Evolutionary conservation across 2,113 vertebrate genomes (phyloP), one percentile per base, ranked within the genome.

Genomic region (Pantherophis guttatus): DNA sequence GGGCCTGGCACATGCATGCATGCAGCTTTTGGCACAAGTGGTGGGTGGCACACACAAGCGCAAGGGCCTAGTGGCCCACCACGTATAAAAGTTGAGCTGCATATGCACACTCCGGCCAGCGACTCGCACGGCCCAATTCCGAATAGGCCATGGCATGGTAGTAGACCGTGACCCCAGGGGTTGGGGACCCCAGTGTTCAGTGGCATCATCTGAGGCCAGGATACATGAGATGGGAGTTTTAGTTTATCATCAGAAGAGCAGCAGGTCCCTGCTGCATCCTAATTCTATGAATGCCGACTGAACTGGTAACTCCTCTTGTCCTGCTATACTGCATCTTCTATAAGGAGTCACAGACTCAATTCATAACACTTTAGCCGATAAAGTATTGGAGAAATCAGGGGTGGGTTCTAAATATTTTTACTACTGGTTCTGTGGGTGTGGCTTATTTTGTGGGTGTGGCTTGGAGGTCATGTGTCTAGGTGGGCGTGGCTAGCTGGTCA

Each of bases 41-140:
- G 62, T 3, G 1, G 26, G 3, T 1, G 1, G 62, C 62, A 24
- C 3, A 1, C 3, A 9, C 59, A 26, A 58, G 6, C 1, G 0
- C 1, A 3, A 62, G 8, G 29, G 59, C 59, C 59, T 2, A 5
- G 3, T 26, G 1, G 59, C 59, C 59, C 1, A 5, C 26, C 62
- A 0, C 62, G n/a, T 29, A 13, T 0, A 5, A 29, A 65, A n/a
- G 26, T 65, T 65, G 62, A n/a, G 62, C 62, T 65, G 62, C 2
- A 4, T 11, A n/a, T 24, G 8, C 1, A 1, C 23, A 24, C 62
- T n/a, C 24, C 4, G 4, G 26, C 62, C 11, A 65, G 62, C 62
- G 11, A n/a, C 1, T n/a, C 1, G 0, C 1, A 0, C 0, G 4
- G 11, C 62, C 62, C 62, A n/a, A 65, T 13, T 65, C 26, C 3